These are phyloP conservation scores for Cryptotis parvus DNA, from an alignment of 2,113 vertebrate genomes.

Conservation along the genomic window DNA sequence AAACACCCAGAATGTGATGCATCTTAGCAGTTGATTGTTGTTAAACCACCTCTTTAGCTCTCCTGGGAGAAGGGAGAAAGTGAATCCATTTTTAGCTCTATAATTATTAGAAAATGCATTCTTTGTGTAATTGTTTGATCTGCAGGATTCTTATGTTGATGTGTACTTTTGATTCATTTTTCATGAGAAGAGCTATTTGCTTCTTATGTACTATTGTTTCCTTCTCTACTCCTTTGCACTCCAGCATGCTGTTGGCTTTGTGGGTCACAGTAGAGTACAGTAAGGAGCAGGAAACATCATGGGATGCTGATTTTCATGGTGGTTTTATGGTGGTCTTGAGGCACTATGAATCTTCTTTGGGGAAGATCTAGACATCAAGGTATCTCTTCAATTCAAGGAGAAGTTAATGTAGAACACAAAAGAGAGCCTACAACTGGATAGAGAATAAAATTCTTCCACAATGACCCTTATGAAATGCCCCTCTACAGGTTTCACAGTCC, in stretches of 20 bases:
- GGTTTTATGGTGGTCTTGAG: not conserved
- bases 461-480: not conserved
- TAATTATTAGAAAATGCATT: conserved; percentile 70
- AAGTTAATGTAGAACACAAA: not conserved
- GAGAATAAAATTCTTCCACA: not conserved
- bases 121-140: conserved; percentile 63
- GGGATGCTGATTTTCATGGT: not conserved
- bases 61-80: conserved; percentile 55
- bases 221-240: too few relatives aligned
- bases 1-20: conserved; percentile 25
- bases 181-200: not conserved
- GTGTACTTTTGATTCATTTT: conserved; percentile 45
- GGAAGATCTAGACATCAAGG: not conserved
- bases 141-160: conserved; percentile 28
- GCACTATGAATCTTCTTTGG: fast-evolving
- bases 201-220: not conserved
- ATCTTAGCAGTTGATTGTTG: conserved; percentile 34
- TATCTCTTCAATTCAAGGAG: not conserved
- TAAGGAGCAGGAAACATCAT: fast-evolving
- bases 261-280: fast-evolving
- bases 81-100: conserved; percentile 57
- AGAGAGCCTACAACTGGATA: fast-evolving
- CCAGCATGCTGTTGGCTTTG: fast-evolving
- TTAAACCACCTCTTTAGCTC: conserved; percentile 72
- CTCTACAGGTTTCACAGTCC: not conserved